Evolutionary conservation across 1,140 invertebrate genomes (phyloP).

Genomic region (Vanessa tameamea): DNA sequence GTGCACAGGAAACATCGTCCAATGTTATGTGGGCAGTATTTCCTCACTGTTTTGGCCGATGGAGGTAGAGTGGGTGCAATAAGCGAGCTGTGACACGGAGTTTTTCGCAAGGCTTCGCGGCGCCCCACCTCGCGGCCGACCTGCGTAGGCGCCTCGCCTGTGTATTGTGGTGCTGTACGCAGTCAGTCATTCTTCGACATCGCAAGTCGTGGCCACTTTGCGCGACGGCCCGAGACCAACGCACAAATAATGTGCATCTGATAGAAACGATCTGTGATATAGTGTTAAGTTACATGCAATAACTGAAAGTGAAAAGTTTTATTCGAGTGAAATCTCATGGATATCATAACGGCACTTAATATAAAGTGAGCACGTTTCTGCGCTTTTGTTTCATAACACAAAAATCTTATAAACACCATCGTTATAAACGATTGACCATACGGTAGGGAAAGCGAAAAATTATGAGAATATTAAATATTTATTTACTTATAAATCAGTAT

Average conservation of each 20-base stretch:
- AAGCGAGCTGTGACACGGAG: conserved; percentile 44
- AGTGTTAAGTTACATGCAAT: conserved; percentile 66
- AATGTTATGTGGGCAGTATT: conserved; percentile 42
- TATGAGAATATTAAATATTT: background rate
- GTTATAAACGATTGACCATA: background rate
- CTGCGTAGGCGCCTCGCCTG: conserved; percentile 45
- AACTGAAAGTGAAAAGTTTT: conserved; percentile 38
- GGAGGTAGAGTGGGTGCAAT: conserved; percentile 46
- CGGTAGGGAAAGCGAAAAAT: background rate
- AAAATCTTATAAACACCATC: background rate
- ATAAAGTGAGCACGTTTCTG: conserved; percentile 11
- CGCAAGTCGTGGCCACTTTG: conserved; percentile 52
- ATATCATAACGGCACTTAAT: conserved; percentile 11
- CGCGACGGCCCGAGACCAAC: conserved; percentile 35
- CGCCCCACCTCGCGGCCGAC: conserved; percentile 55
- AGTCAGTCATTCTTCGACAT: conserved; percentile 48
- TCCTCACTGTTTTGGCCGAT: conserved; percentile 37
- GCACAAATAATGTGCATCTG: conserved; percentile 61
- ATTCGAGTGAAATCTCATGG: conserved; percentile 31
- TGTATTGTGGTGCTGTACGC: conserved; percentile 19
- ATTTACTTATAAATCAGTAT: background rate
- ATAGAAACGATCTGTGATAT: conserved; percentile 75
- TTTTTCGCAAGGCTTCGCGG: conserved; percentile 76
- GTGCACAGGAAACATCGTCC: conserved; percentile 38
- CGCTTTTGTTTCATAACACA: conserved; percentile 20